Percentiles rank a stretch among this genome's conserved stretches.
Evolutionary conservation across 2,797 vertebrate species (phyloP).

Genomic region (Phataginus tricuspis): DNA sequence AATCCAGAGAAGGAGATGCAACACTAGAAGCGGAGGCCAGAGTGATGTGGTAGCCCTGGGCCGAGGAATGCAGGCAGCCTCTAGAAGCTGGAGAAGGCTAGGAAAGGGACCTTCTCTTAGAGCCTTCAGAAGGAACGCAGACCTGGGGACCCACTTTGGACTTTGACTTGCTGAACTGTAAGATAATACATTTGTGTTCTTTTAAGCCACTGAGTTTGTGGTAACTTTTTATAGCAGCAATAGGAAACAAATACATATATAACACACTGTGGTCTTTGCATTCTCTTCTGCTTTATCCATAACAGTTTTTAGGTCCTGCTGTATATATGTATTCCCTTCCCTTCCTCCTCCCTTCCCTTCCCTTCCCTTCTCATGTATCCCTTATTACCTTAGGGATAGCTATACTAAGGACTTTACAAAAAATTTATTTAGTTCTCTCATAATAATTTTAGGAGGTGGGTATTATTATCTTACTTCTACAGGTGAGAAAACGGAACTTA

Average conservation of each 20-base stretch:
- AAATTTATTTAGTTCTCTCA: neutral
- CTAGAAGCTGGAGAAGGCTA: neutral
- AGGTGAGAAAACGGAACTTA: neutral
- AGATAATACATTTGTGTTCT: neutral
- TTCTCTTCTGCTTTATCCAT: neutral
- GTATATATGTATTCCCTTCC: neutral
- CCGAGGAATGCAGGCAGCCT: neutral
- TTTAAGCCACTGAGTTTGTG: neutral
- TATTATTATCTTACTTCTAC: neutral
- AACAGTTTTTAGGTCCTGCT: neutral
- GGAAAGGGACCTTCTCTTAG: neutral
- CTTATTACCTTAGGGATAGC: neutral
- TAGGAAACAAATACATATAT: neutral
- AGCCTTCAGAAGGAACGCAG: neutral
- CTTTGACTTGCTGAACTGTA: neutral
- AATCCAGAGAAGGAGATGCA: neutral
- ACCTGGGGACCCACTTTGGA: neutral
- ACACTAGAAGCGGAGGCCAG: neutral
- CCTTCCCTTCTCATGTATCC: neutral
- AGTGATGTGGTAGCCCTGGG: too few species aligned
- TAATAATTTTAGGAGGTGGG: neutral
- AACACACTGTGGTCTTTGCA: neutral
- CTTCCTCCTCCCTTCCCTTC: too few species aligned
- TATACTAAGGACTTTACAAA: neutral
- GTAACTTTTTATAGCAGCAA: neutral